Base-by-base conservation (phyloP, 1,140 invertebrate species). In the Charaxes varanes region DNA sequence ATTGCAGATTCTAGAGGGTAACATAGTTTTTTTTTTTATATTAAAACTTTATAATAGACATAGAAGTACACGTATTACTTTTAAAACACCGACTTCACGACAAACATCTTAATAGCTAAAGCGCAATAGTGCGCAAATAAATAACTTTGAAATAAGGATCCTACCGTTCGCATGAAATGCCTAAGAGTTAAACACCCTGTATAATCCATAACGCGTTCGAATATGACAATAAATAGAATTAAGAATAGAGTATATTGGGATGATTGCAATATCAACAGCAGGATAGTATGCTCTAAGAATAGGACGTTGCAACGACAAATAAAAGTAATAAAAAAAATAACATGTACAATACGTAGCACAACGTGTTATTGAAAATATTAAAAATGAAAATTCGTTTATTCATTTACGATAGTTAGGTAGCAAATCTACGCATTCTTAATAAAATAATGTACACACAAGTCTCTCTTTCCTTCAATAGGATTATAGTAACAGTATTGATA, bases 131-230 rank as follows among this genome's bases (percentile, higher is more conserved):
- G 51, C 50, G 62, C 60, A 63, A 63, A 57, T 24, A 44, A 52
- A 53, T 46, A 37, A 31, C n/a, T 31, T 17, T 18, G 18, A 31
- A 31, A 17, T 42, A 35, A 40, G 26, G 43, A 32, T 42, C 31
- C 43, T 44, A 42, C 47, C 13, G 16, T 36, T 42, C 45, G 71
- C 73, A 74, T 70, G 61, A 54, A 62, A 80, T 77, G 76, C 71
- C 69, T 81, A 80, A 59, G 51, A 68, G 62, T 59, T 61, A 56
- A 69, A 57, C 65, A 81, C 77, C 77, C 73, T 81, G 77, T 81
- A 60, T 69, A 53, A 72, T 78, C 77, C 77, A 81, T 78, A 77
- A 76, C 57, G 62, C 55, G 56, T 67, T 69, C 30, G 15, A 40
- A 14, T 22, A 40, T 40, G 10, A 33, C 2, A 40, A 41, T 18